These are phyloP conservation scores for Bufotes viridis DNA, from an alignment of 2,797 vertebrate genomes.

Conservation along the genomic window DNA sequence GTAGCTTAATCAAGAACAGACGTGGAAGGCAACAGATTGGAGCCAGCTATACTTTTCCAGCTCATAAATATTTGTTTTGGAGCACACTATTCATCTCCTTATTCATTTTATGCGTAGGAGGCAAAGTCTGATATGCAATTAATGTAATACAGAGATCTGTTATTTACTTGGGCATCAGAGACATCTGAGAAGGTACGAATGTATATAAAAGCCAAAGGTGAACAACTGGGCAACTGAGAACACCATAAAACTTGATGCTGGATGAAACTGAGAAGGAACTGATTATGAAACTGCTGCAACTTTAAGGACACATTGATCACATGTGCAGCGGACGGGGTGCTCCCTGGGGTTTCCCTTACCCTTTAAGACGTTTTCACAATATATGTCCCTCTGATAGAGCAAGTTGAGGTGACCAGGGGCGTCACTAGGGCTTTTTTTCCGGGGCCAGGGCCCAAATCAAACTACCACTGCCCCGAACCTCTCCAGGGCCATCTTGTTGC, in stretches of 20 bases:
- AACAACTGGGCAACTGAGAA: not conserved
- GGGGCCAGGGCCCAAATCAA: too few species aligned
- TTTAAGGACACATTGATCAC: not conserved
- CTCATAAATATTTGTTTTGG: conserved; percentile 61
- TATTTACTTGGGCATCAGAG: conserved; percentile 29
- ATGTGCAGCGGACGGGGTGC: too few species aligned
- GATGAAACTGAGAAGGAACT: conserved; percentile 32
- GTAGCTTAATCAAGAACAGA: conserved; percentile 23
- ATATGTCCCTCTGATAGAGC: too few species aligned
- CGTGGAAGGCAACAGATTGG: conserved; percentile 37
- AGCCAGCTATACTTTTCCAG: not conserved
- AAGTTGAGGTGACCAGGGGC: too few species aligned
- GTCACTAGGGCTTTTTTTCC: too few species aligned
- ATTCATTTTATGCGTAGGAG: conserved; percentile 35
- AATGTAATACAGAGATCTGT: conserved; percentile 45
- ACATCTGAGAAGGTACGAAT: not conserved
- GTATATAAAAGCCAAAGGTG: not conserved
- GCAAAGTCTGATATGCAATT: conserved; percentile 51
- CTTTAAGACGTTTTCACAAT: too few species aligned
- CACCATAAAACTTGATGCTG: not conserved
- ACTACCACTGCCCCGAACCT: too few species aligned
- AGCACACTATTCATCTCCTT: conserved; percentile 26
- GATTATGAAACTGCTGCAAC: conserved; percentile 21
- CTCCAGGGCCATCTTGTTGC: too few species aligned
- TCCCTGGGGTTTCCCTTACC: too few species aligned